phyloP scores from a whole-genome alignment of 53 echinoderm and acorn worm genomes.

The Zoroaster sp. region DNA sequence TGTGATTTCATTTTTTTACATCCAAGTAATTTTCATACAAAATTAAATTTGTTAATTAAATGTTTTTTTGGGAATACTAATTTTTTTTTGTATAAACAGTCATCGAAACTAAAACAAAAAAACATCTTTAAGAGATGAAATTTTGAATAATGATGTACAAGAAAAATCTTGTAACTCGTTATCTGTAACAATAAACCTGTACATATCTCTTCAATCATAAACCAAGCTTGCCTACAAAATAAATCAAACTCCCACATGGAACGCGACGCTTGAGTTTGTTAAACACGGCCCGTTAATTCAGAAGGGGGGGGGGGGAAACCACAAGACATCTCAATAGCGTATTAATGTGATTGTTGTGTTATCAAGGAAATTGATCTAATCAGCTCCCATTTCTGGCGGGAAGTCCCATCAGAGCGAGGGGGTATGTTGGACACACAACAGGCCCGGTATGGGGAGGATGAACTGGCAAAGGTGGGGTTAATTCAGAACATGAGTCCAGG shows the following conservation, averaged over 20 bases:
- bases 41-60: too few relatives aligned
- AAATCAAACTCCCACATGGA: background rate
- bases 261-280: background rate
- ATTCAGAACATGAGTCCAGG: background rate
- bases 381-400: constrained; percentile 35
- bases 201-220: background rate
- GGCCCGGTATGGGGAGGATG: background rate
- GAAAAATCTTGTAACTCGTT: background rate
- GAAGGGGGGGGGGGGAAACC: background rate
- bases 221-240: background rate
- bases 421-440: constrained; percentile 32
- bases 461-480: background rate
- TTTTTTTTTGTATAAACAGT: too few relatives aligned
- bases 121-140: background rate
- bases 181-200: background rate
- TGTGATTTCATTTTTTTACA: too few relatives aligned
- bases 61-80: too few relatives aligned
- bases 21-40: too few relatives aligned
- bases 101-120: too few relatives aligned
- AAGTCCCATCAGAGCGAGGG: constrained; percentile 12
- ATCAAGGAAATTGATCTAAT: constrained; percentile 39
- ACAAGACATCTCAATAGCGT: background rate
- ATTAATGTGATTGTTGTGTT: constrained; percentile 47
- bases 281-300: background rate
- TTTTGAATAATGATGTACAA: background rate